phyloP scores from a whole-genome alignment of 2,797 vertebrate species.

The Linurgus olivaceus region DNA sequence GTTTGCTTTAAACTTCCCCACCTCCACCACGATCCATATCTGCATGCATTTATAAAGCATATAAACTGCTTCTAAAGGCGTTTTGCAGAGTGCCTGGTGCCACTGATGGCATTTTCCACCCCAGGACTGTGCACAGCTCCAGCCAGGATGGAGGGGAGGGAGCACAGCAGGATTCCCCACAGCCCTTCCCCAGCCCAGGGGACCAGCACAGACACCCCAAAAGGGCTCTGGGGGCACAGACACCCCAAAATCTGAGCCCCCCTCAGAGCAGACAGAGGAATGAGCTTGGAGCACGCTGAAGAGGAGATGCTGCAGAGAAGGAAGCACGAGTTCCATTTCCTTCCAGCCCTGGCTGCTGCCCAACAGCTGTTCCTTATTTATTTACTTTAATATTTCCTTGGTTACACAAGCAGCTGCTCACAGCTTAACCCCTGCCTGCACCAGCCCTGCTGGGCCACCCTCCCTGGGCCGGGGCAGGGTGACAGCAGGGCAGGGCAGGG shows the following conservation, averaged over 20 bases:
- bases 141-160: background rate
- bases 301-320: background rate
- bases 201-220: background rate
- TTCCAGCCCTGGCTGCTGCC: slow-evolving; percentile 38
- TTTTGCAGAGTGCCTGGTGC: background rate
- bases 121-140: background rate
- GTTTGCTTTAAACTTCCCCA: background rate
- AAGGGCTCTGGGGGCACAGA: too few relatives aligned
- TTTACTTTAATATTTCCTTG: slow-evolving; percentile 57
- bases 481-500: fast-evolving
- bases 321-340: slow-evolving; percentile 43
- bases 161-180: background rate
- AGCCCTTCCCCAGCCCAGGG: background rate
- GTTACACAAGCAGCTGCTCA: slow-evolving; percentile 22
- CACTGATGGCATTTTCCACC: fast-evolving
- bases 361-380: slow-evolving; percentile 56
- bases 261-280: fast-evolving
- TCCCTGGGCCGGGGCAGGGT: background rate
- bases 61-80: background rate
- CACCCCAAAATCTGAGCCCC: background rate
- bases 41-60: fast-evolving
- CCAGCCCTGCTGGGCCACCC: background rate
- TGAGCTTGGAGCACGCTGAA: background rate
- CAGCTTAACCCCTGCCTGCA: slow-evolving; percentile 29
- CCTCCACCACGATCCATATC: fast-evolving